Evolutionary conservation across 2,797 vertebrate genomes (phyloP).

Genomic region (Aldrovandia affinis): DNA sequence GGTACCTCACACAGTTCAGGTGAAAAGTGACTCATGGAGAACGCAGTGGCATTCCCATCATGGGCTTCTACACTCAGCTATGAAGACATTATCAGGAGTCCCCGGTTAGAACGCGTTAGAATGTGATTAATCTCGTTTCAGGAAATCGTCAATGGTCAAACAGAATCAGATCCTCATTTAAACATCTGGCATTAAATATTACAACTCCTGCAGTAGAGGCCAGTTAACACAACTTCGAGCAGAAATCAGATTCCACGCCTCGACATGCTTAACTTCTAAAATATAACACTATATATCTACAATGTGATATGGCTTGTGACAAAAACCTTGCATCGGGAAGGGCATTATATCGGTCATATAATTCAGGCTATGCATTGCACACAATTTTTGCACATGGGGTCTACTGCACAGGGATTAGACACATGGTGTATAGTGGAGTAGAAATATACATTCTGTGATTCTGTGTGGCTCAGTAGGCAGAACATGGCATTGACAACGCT

Average conservation of each 20-base stretch:
- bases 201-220: not conserved
- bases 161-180: not conserved
- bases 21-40: not conserved
- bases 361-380: not conserved
- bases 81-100: not conserved
- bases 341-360: not conserved
- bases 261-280: not conserved
- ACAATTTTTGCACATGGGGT: not conserved
- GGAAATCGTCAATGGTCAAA: not conserved
- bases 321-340: not conserved
- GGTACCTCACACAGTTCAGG: not conserved
- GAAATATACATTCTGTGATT: not conserved
- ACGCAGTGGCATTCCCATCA: not conserved
- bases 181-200: not conserved
- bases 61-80: not conserved
- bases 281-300: not conserved
- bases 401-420: not conserved
- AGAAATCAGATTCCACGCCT: not conserved
- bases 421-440: not conserved
- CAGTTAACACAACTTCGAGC: not conserved
- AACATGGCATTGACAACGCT: too few species aligned
- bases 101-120: not conserved
- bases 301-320: not conserved
- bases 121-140: not conserved
- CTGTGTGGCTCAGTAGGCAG: too few species aligned